phyloP scores from a whole-genome alignment of 2,888 invertebrate genomes.

The Lasioglossum marginatum region DNA sequence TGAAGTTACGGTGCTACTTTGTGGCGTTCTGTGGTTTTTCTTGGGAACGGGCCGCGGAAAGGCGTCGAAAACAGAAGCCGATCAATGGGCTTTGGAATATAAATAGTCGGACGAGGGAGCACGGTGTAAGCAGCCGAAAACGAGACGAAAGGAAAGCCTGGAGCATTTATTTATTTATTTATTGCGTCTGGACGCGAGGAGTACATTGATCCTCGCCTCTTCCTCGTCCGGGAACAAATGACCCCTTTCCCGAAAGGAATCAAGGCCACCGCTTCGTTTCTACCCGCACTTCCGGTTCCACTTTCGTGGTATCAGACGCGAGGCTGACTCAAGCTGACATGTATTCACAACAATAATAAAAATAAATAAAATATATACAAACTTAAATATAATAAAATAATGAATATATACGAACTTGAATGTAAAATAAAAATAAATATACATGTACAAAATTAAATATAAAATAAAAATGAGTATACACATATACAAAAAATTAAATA shows the following conservation, averaged over 20 bases:
- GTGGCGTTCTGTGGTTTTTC: neutral
- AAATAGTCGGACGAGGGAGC: conserved; percentile 38
- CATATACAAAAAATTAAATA: too few relatives aligned
- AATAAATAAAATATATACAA: too few relatives aligned
- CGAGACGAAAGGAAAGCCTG: conserved; percentile 6
- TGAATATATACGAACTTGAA: too few relatives aligned
- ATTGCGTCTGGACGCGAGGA: conserved; percentile 51
- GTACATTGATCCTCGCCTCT: conserved; percentile 40
- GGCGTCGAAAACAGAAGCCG: conserved; percentile 45
- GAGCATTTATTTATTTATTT: conserved; percentile 62
- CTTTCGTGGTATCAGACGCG: neutral
- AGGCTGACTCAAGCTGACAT: neutral
- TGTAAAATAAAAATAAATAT: too few relatives aligned
- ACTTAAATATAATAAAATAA: too few relatives aligned
- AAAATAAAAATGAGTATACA: too few relatives aligned
- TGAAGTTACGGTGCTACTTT: neutral
- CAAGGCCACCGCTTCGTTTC: neutral
- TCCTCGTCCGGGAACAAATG: conserved; percentile 13
- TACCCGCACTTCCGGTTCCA: neutral
- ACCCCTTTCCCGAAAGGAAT: neutral
- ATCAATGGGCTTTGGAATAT: conserved; percentile 52
- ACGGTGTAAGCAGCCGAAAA: conserved; percentile 12
- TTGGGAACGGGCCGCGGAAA: neutral
- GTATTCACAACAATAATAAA: too few relatives aligned
- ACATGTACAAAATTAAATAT: too few relatives aligned